Percentiles rank a stretch among this genome's conserved stretches.
Conservation (phyloP, 2,113 vertebrate species). For the Athene noctua region DNA sequence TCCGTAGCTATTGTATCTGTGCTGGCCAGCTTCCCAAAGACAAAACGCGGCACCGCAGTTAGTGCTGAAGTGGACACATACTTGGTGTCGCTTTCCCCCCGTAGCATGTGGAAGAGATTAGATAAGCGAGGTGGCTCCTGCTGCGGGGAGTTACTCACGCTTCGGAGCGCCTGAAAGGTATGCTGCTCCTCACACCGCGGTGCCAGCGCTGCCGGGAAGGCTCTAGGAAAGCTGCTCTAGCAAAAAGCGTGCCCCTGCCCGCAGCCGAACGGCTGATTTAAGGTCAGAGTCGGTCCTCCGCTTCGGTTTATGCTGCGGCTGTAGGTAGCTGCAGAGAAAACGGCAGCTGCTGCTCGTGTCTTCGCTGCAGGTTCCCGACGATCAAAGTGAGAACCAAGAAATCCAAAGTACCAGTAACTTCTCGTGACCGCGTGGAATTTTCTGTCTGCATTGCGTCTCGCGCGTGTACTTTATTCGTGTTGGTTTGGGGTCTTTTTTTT, state of each 20-base stretch:
- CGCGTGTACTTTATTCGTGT: neutral
- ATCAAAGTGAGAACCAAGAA: neutral
- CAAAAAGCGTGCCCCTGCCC: neutral
- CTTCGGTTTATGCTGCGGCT: neutral
- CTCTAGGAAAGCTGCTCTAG: neutral
- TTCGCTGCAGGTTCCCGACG: neutral
- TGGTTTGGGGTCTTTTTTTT: neutral
- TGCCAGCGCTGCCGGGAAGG: neutral
- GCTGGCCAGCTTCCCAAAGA: neutral
- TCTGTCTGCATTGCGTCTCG: neutral
- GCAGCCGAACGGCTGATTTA: neutral
- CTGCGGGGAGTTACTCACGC: neutral
- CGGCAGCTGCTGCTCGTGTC: neutral
- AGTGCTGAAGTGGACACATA: neutral
- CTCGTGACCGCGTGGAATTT: neutral
- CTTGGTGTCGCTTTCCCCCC: neutral
- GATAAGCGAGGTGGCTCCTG: slow-evolving; percentile 11
- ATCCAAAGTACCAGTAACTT: neutral
- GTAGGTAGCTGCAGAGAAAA: neutral
- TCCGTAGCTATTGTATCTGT: neutral
- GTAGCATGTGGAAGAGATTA: slow-evolving; percentile 16
- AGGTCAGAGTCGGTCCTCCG: neutral
- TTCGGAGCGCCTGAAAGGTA: neutral
- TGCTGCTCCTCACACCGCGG: neutral
- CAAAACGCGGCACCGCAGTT: neutral